Base-by-base conservation (phyloP, 1,140 invertebrate genomes). In the Maconellicoccus hirsutus region DNA sequence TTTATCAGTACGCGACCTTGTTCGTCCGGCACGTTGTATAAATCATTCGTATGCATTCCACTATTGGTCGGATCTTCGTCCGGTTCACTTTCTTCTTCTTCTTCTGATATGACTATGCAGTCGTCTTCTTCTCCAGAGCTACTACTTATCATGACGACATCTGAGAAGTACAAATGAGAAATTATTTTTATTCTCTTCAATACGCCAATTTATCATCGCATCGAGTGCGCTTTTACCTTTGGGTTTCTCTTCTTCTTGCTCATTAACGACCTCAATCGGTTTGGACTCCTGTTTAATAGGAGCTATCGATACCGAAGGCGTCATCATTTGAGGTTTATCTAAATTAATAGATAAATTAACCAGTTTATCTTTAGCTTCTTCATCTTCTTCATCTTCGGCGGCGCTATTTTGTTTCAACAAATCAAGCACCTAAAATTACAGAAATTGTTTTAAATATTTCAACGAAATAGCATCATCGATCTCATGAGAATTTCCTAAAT, bases 1-100 rank as follows among this genome's bases (percentile, higher is more conserved):
- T 99, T 99, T 25, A 98, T 90, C 29, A 98, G 81, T 21, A 98
- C 93, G 59, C 92, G 82, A 1, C 96, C 96, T 77, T 94, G 86
- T 71, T 92, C 89, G 81, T 98, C 94, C 2, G 92, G 91, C 72
- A 89, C 80, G 81, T 98, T 98, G 76, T 93, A 91, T n/a, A 86
- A 81, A 81, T 98, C 94, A 76, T 94, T 94, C 0, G 90, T 90
- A 76, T 92, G 90, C 82, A 92, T 86, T 71, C 89, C 88, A 71
- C 84, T 86, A 75, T 87, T 87, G 8, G 83, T 81, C 21, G 85
- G 83, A 77, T 88, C 86, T 42, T 87, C 86, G 39, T 85, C 86
- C 74, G 81, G 84, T 75, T 83, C 84, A 16, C 79, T 82, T 71
- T 83, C 84, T 66, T 86, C 84, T 27, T 78, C 78, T 79, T 85